phyloP scores from a whole-genome alignment of 1,140 invertebrate species.

The Apis mellifera region DNA sequence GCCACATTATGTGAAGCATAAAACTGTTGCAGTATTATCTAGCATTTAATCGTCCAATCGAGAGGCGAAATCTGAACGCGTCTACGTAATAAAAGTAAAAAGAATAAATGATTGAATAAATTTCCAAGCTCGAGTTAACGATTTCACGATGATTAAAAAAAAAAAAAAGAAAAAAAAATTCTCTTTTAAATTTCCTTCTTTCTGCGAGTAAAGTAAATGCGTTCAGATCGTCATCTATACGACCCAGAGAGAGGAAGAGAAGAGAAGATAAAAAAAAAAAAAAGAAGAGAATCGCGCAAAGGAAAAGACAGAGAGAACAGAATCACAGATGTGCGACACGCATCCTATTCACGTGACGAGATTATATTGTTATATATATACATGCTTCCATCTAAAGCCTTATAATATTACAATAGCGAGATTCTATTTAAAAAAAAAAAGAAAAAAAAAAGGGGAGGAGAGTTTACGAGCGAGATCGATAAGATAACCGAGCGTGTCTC shows the following conservation, averaged over 20 bases:
- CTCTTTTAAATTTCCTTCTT: no score
- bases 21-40: conserved; percentile 10
- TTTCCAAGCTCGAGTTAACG: background rate
- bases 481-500: conserved; percentile 44
- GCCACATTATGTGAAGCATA: background rate
- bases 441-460: conserved; percentile 3
- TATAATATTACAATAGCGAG: conserved; percentile 59
- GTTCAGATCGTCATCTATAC: background rate
- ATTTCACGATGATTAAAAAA: no score
- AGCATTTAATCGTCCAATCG: conserved; percentile 22
- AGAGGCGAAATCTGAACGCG: conserved; percentile 2
- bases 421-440: conserved; percentile 52
- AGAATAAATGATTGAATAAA: background rate
- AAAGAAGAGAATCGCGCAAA: background rate
- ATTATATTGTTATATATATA: conserved; percentile 52
- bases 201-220: background rate
- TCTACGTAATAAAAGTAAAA: background rate
- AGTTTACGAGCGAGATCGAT: conserved; percentile 63
- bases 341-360: conserved; percentile 42
- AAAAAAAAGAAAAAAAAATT: no score
- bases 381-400: conserved; percentile 76
- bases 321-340: background rate
- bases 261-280: background rate
- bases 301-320: background rate
- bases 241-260: conserved; percentile 28